These are phyloP conservation scores for Sebastes reedi DNA, from an alignment of 2,797 vertebrate genomes.

Conservation along the genomic window DNA sequence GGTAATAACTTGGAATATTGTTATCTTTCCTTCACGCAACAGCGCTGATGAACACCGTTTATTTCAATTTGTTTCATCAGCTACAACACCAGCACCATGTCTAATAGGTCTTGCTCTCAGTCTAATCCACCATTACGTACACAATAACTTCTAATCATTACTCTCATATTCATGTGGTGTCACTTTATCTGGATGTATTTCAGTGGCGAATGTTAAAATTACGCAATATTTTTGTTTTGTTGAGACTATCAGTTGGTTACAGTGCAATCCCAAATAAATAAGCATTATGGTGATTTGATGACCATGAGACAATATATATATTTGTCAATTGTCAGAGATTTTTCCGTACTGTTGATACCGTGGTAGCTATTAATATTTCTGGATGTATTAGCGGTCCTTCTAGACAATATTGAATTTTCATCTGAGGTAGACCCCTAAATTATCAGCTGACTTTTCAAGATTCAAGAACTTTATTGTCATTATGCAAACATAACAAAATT, in stretches of 20 bases:
- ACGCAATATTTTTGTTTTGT: neutral
- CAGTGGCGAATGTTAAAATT: neutral
- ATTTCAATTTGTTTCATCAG: slow-evolving; percentile 23
- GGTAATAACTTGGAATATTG: neutral
- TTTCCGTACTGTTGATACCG: neutral
- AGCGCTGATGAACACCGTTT: neutral
- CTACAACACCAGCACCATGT: neutral
- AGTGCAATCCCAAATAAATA: neutral
- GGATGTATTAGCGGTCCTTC: neutral
- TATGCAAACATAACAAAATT: too few species aligned
- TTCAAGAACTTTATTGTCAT: neutral
- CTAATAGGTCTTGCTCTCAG: slow-evolving; percentile 3
- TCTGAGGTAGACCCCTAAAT: neutral
- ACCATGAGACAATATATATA: neutral
- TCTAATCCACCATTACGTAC: neutral
- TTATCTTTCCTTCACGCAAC: slow-evolving; percentile 14
- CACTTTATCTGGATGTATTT: neutral
- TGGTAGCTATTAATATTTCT: neutral
- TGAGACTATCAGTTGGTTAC: neutral
- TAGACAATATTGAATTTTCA: neutral
- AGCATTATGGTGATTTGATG: neutral
- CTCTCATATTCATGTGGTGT: neutral
- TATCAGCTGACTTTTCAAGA: neutral
- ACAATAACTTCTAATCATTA: slow-evolving; percentile 2
- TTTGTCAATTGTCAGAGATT: neutral